phyloP scores from a whole-genome alignment of 2,888 invertebrate species.

The Hyppa rectilinea region DNA sequence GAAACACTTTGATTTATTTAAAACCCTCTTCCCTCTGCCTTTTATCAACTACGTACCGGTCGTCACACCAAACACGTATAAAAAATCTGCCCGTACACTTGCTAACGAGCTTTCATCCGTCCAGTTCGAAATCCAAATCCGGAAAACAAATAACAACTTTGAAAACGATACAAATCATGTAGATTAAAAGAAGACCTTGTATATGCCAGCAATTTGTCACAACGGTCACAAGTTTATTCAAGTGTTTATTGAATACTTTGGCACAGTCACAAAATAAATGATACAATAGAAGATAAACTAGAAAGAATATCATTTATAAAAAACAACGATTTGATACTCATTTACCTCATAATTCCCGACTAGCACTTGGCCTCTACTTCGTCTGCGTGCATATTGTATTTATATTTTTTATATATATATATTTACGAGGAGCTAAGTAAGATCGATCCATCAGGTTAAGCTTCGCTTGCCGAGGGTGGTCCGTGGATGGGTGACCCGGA shows the following conservation, averaged over 20 bases:
- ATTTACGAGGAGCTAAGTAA: no score
- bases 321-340: neutral
- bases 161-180: conserved; percentile 40
- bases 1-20: neutral
- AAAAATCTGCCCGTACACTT: neutral
- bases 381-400: neutral
- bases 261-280: conserved; percentile 49
- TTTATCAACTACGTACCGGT: neutral
- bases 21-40: no score
- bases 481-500: no score
- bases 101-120: conserved; percentile 28
- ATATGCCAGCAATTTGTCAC: conserved; percentile 45
- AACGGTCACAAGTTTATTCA: conserved; percentile 27
- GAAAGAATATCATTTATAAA: conserved; percentile 18
- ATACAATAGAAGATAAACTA: conserved; percentile 11
- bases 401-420: no score
- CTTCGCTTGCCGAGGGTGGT: no score
- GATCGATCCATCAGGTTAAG: no score
- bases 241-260: conserved; percentile 54
- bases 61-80: neutral
- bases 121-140: conserved; percentile 14
- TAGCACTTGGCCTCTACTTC: neutral
- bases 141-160: conserved; percentile 22
- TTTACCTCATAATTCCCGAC: conserved; percentile 7
- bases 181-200: conserved; percentile 39